Conservation (phyloP, 2,113 vertebrate species). For the Isichthys henryi region DNA sequence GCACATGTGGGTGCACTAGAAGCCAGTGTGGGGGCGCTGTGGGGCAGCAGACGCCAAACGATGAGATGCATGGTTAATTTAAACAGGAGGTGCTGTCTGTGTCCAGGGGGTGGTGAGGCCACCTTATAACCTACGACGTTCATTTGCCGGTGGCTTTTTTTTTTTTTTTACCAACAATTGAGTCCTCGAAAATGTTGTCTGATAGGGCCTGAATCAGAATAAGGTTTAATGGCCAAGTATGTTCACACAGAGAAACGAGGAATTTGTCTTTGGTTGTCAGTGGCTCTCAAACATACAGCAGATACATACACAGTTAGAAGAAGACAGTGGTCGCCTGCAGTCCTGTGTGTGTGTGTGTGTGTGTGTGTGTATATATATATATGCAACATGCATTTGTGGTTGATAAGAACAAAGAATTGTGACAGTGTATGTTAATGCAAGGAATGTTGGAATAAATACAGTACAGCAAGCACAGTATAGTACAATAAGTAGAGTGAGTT, state of each 20-base stretch:
- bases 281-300: background rate
- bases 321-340: background rate
- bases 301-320: background rate
- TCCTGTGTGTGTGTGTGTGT: too few relatives aligned
- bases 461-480: background rate
- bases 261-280: background rate
- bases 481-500: background rate
- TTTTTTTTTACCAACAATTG: background rate
- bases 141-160: background rate
- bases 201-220: background rate
- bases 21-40: background rate
- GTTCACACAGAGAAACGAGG: background rate
- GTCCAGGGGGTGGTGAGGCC: background rate
- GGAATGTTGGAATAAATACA: background rate
- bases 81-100: background rate
- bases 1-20: slow-evolving; percentile 5
- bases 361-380: background rate
- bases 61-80: background rate
- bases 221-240: background rate
- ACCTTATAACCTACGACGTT: background rate
- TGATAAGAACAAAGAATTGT: background rate
- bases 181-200: background rate
- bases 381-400: background rate
- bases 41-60: background rate
- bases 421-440: background rate